Conservation (phyloP, 2,113 vertebrate species). For the Neolamprologus falcicula region DNA sequence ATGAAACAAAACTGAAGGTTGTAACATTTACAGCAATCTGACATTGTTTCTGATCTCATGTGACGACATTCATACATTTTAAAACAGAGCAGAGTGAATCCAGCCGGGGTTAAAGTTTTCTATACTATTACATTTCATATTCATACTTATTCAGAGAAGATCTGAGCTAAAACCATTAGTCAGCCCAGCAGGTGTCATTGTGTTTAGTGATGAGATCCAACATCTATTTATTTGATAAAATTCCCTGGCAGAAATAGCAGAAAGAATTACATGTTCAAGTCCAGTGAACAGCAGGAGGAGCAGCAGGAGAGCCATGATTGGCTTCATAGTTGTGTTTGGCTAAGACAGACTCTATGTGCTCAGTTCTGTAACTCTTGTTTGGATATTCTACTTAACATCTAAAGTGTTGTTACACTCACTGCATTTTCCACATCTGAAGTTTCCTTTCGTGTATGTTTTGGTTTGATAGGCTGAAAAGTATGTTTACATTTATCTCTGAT, state of each 20-base stretch:
- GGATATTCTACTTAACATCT: background rate
- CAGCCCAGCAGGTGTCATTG: background rate
- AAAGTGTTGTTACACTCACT: background rate
- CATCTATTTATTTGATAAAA: background rate
- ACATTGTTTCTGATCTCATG: background rate
- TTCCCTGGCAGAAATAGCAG: background rate
- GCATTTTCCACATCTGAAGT: background rate
- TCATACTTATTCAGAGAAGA: background rate
- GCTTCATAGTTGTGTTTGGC: background rate
- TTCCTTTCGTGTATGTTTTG: background rate
- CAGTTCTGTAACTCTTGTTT: background rate
- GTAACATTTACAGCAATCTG: background rate
- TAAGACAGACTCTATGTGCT: rapidly evolving
- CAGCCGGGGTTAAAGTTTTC: background rate
- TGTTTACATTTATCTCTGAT: background rate
- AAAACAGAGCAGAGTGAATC: background rate
- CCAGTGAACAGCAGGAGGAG: background rate
- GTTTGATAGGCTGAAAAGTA: background rate
- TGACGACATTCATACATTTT: rapidly evolving
- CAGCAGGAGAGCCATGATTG: background rate
- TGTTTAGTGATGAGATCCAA: background rate
- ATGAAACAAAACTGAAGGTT: too few relatives aligned
- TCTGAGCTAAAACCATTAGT: background rate
- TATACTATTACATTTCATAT: background rate
- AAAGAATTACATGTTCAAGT: background rate